A percentile compares a stretch with the other conserved stretches of the same genome.
Conservation (phyloP, 2,888 invertebrate species). For the Lamellibrachia satsuma region DNA sequence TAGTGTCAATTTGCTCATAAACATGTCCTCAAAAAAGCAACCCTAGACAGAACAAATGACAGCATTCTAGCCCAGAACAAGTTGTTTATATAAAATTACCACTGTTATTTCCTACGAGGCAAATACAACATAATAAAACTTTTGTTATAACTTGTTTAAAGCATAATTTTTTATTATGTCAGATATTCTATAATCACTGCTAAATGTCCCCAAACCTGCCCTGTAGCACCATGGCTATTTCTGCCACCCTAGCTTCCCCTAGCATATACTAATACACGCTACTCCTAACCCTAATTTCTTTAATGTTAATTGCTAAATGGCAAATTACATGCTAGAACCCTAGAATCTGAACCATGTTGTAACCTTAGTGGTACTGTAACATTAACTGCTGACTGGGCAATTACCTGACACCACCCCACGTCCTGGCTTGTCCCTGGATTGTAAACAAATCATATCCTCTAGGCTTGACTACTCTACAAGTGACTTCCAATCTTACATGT, state of each 20-base stretch:
- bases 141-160: not conserved
- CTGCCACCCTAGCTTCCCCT: not conserved
- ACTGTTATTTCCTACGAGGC: not conserved
- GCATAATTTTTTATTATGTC: too few relatives aligned
- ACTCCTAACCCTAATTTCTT: not conserved
- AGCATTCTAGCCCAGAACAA: not conserved
- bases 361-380: not conserved
- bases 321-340: not conserved
- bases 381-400: not conserved
- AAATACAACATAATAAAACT: not conserved
- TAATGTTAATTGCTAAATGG: not conserved
- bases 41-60: not conserved
- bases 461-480: not conserved
- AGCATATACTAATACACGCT: not conserved
- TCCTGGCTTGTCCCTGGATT: not conserved
- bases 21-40: not conserved
- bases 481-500: constrained; percentile 10
- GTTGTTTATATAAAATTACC: not conserved
- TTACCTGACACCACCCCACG: not conserved
- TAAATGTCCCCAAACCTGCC: too few relatives aligned
- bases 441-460: not conserved
- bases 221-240: not conserved
- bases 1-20: not conserved
- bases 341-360: not conserved
- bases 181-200: too few relatives aligned